Evolutionary conservation across 2,888 invertebrate genomes (phyloP), one percentile per base, ranked within the genome.

Genomic region (Nasonovia ribisnigri): DNA sequence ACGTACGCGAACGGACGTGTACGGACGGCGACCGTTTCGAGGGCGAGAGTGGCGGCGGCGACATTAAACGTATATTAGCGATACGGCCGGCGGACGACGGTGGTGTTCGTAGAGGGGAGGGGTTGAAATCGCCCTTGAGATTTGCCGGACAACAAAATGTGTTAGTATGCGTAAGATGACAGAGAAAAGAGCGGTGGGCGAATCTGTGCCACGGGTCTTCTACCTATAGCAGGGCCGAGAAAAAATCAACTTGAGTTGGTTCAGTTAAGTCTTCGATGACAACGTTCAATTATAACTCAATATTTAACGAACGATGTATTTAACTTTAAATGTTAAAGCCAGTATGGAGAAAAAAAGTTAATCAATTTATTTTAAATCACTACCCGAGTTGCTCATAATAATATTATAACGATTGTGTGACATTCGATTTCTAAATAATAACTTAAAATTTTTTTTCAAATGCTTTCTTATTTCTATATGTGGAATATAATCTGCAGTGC

Each of bases 41-140:
- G 20, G 67, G 46, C 2, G 77, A 84, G 43, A 20, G 90, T 3
- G 20, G 42, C 6, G n/a, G 36, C 11, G 10, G 20, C 42, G 29
- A 51, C 51, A 84, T 91, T 84, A 91, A 91, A 91, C 90, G 77
- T 91, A 84, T 91, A 91, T 91, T 91, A 84, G 90, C 51, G 84
- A 51, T 51, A 46, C 20, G 36, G 29, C 24, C 26, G 54, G 5
- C 1, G 20, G 20, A 5, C 67, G 1, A 36, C 8, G 8, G 20
- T 3, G 20, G 77, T 5, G 54, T 16, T 29, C 16, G 77, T 42
- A 8, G n/a, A 16, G 20, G 4, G 16, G 43, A 16, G 13, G 60
- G 20, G 42, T 51, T 51, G 51, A n/a, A n/a, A 84, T 51, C 42
- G 42, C 36, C 90, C 26, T 51, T 29, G 42, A 91, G 29, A 84